These are phyloP conservation scores for Kryptolebias ocellatus DNA, from an alignment of 2,797 vertebrate genomes.

Conservation along the genomic window DNA sequence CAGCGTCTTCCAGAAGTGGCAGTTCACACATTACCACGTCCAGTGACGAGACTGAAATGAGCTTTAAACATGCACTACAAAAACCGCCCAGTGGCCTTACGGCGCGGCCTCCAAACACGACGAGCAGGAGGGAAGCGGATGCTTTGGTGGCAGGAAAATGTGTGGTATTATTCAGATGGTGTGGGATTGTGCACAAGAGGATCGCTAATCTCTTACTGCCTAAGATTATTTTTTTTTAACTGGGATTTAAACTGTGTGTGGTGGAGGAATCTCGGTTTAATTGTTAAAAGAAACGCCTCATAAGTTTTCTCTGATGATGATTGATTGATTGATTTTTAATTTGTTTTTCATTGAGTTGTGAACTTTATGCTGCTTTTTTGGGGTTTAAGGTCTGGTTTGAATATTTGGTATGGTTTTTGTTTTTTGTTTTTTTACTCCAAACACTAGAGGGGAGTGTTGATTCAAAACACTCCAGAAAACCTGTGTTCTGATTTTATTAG, in stretches of 20 bases:
- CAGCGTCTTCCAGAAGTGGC: constrained; percentile 89
- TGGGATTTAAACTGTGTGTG: constrained; percentile 1
- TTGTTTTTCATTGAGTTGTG: constrained; percentile 8
- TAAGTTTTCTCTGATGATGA: constrained; percentile 17
- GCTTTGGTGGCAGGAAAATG: constrained; percentile 10
- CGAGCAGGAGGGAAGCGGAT: constrained; percentile 18
- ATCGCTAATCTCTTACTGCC: not conserved
- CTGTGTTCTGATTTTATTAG: constrained; percentile 42
- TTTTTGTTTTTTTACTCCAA: constrained; percentile 7
- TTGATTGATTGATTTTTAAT: not conserved
- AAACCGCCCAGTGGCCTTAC: constrained; percentile 11
- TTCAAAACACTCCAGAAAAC: constrained; percentile 39
- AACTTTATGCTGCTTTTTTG: constrained; percentile 35
- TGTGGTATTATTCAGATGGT: constrained; percentile 29
- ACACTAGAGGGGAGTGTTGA: constrained; percentile 76
- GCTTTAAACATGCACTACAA: not conserved
- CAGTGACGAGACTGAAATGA: constrained; percentile 14
- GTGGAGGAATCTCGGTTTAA: constrained; percentile 25
- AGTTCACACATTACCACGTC: constrained; percentile 87
- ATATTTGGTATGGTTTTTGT: constrained; percentile 11
- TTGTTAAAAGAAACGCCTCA: constrained; percentile 32
- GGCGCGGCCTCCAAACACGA: not conserved
- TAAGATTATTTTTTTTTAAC: not conserved
- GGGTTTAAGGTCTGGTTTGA: constrained; percentile 33
- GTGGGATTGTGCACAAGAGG: constrained; percentile 43